Evolutionary conservation across 2,888 invertebrate genomes (phyloP), one percentile per base, ranked within the genome.

Genomic region (Pollenia labialis): DNA sequence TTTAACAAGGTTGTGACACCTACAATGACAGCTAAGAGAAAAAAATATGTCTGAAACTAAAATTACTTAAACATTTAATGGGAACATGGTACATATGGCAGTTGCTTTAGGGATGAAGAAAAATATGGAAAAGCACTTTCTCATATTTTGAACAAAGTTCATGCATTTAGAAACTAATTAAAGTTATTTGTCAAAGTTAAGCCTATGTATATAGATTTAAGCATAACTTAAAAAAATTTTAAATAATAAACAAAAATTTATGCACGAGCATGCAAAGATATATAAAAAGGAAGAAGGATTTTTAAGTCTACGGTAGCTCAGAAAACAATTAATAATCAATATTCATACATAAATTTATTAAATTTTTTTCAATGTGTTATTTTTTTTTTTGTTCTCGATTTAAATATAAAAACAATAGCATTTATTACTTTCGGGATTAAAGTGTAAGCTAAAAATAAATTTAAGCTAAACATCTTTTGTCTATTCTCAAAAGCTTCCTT

Each of bases 391-490:
- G 18, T 2, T 18, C 2, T 23, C 23, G 2, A 23, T 23, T 3
- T 2, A 23, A 23, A 23, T 23, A 23, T 23, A 2, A 2, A 1
- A 62, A 46, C 12, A 18, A 64, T 4, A 64, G 12, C 46, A 64
- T 32, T 58, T 32, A 58, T 58, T 74, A 58, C 7, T 48, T 58
- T n/a, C 11, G 32, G 72, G 48, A 46, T 74, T 48, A 74, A 74
- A 74, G 48, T n/a, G 58, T 58, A 23, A 58, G 14, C 42, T 48
- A 9, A n/a, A 23, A 44, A 23, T 54, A 52, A 64, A 66, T 42
- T 3, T 2, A 23, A 14, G 9, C 12, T 1, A 14, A 11, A 14
- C 14, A 2, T 40, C 9, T 2, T 68, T 58, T 68, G 16, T 40
- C 16, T 68, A 40, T 50, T 7, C 16, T 23, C 8, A 48, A 6